Conservation (phyloP, 2,888 invertebrate species). For the Lithosia quadra region DNA sequence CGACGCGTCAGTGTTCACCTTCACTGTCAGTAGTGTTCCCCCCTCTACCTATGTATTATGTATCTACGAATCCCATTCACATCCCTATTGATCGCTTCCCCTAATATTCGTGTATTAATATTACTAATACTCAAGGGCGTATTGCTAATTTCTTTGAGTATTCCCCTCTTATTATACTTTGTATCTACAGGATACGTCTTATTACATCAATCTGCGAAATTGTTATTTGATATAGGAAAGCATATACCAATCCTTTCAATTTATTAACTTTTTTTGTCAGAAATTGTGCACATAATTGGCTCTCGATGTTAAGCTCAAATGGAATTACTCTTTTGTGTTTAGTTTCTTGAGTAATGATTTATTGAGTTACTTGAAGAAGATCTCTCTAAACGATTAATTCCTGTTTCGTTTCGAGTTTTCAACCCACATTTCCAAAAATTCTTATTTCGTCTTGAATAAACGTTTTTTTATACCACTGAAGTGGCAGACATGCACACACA, state of each 20-base stretch:
- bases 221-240: conserved; percentile 51
- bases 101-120: conserved; percentile 69
- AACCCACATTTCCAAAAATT: too few species aligned
- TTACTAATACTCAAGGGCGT: conserved; percentile 66
- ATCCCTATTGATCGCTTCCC: conserved; percentile 39
- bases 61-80: conserved; percentile 5
- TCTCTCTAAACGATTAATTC: too few species aligned
- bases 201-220: conserved; percentile 52
- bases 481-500: too few species aligned
- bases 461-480: too few species aligned
- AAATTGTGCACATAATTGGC: not conserved
- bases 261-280: conserved; percentile 40
- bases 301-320: not conserved
- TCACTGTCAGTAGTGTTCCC: too few species aligned
- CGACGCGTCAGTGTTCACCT: too few species aligned
- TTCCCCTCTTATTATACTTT: conserved; percentile 54
- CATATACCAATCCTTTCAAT: conserved; percentile 33
- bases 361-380: too few species aligned
- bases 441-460: too few species aligned
- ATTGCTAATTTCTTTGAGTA: conserved; percentile 65
- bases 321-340: not conserved
- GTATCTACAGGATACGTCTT: conserved; percentile 51
- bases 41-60: too few species aligned
- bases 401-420: too few species aligned
- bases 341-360: too few species aligned